Evolutionary conservation across 2,888 invertebrate species (phyloP).

Genomic region (Lepidocyrtoides sp.): DNA sequence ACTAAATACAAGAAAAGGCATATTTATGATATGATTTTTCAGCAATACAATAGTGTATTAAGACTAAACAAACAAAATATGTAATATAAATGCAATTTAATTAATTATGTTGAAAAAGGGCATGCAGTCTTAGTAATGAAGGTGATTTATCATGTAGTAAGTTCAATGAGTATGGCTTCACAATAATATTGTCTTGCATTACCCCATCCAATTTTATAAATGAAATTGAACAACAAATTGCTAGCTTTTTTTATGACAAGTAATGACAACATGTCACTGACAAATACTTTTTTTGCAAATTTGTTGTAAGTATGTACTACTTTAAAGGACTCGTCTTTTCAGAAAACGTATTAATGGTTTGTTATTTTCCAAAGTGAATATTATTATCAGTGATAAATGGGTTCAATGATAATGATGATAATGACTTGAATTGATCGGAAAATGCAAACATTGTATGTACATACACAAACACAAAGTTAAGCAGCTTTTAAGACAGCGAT

Average conservation of each 20-base stretch:
- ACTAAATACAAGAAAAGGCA: neutral
- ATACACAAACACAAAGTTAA: neutral
- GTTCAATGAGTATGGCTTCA: neutral
- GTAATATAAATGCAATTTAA: neutral
- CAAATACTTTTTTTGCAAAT: too few species aligned
- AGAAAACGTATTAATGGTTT: too few species aligned
- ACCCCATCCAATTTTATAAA: neutral
- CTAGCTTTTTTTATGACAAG: too few species aligned
- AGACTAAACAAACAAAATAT: neutral
- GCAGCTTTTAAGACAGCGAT: too few species aligned
- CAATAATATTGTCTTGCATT: neutral
- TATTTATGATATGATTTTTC: neutral
- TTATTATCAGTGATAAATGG: neutral
- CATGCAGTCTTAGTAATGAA: neutral
- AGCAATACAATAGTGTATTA: neutral
- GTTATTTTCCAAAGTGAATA: neutral
- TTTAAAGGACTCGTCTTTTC: too few species aligned
- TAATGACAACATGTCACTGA: too few species aligned
- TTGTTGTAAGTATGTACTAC: too few species aligned
- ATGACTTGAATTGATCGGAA: conserved; percentile 28
- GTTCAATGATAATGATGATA: neutral
- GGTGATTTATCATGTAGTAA: neutral
- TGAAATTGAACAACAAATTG: too few species aligned
- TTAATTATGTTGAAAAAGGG: neutral
- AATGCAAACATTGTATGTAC: neutral